A percentile compares a stretch with the other conserved stretches of the same genome.
phyloP scores from a whole-genome alignment of 2,113 vertebrate species.

The Anolis carolinensis region DNA sequence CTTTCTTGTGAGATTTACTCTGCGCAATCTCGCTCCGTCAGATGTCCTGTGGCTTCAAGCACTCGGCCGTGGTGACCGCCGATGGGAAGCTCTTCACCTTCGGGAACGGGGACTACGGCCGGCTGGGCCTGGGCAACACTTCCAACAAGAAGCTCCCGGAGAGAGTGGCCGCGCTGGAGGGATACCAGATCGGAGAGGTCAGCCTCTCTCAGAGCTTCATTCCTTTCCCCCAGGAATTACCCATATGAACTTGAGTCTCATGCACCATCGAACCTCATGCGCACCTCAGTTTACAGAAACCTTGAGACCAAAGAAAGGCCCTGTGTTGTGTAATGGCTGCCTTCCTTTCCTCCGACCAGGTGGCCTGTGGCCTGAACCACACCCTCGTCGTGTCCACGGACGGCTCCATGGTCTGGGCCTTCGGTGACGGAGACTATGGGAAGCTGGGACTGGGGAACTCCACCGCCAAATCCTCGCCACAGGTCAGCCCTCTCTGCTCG shows the following conservation, averaged over 20 bases:
- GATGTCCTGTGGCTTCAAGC: slow-evolving; percentile 88
- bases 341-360: slow-evolving; percentile 63
- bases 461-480: slow-evolving; percentile 86
- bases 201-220: too few species aligned
- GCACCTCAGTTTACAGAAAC: too few species aligned
- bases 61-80: slow-evolving; percentile 85
- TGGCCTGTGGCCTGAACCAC: slow-evolving; percentile 87
- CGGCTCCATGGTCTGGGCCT: slow-evolving; percentile 87
- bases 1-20: background rate
- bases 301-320: too few species aligned
- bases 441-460: slow-evolving; percentile 87
- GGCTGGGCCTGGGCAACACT: slow-evolving; percentile 83
- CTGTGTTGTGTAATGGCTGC: too few species aligned
- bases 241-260: too few species aligned
- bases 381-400: slow-evolving; percentile 84
- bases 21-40: slow-evolving; percentile 32
- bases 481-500: slow-evolving; percentile 70
- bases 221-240: background rate
- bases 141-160: slow-evolving; percentile 88
- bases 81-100: slow-evolving; percentile 86
- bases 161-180: slow-evolving; percentile 82
- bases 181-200: slow-evolving; percentile 87
- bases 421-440: slow-evolving; percentile 87
- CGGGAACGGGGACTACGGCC: slow-evolving; percentile 85
- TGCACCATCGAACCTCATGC: too few species aligned